Base-by-base conservation (phyloP, 2,113 vertebrate genomes). In the Chionis minor region DNA sequence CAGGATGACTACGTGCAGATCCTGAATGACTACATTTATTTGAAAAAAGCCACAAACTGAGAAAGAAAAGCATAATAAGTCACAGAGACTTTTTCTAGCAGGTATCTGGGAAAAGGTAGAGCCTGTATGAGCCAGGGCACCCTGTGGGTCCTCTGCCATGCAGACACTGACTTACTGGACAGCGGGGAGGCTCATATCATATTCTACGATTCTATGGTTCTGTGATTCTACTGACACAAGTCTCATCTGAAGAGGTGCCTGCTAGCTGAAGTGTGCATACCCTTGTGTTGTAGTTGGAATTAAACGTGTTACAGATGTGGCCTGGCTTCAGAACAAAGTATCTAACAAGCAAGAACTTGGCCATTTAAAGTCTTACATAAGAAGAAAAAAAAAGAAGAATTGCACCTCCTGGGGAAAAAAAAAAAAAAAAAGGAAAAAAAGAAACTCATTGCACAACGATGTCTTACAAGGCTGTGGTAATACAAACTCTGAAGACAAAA, bases 141-240 rank as follows among this genome's bases (percentile, higher is more conserved):
- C 1, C 10, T 40, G 17, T 10, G 16, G 33, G 4, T 83, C 18
- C 8, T 44, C 38, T 58, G 4, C 5, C 2, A 1, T 35, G 27
- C 9, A 63, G 44, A 32, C 0, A 16, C 9, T 45, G 16, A 59
- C 28, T 28, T 63, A 7, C 4, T 69, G 54, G 6, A 55, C 6
- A 21, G 6, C 0, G 0, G 22, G 8, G 14, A 56, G 16, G 4
- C 4, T 63, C 27, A 3, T 65, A 21, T 30, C 18, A 35, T 45
- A 44, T 58, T 66, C 63, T 72, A 0, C 40, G 30, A 24, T 71
- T 19, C 7, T 38, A 12, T 61, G 23, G 67, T 66, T 20, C 7
- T 32, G 10, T 61, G 27, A 67, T 69, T 63, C 35, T 81, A 20
- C 23, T 62, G 59, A 42, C 42, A 61, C 6, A 65, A 32, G 3